Base-by-base conservation (phyloP, 2,888 invertebrate species). In the Cacoxenus indagator region DNA sequence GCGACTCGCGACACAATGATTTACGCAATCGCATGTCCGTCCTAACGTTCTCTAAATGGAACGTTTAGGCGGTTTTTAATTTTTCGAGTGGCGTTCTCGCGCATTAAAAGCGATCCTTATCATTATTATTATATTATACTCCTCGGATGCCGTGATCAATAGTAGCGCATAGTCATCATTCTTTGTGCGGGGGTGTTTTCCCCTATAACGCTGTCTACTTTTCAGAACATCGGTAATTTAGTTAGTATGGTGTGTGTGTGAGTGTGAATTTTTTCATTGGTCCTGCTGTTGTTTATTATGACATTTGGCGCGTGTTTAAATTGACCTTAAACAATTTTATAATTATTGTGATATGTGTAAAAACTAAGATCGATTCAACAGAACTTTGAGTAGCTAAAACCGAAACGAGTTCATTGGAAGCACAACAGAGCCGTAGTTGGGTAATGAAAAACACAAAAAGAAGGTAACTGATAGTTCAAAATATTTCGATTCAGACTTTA, bases 221-320 rank as follows among this genome's bases (percentile, higher is more conserved):
- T 51, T 51, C 22, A 51, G 24, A 51, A 51, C 3, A 19, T 0
- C 22, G 24, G 6, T 48, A 24, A 55, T 55, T 55, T 55, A 55
- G 24, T 55, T 55, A 55, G 19, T 9, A 5, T 26, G 27, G 14
- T 55, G 9, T 14, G 22, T 55, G 48, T 55, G n/a, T n/a, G n/a
- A n/a, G n/a, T 26, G 6, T 54, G 8, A 24, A 11, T 26, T 54
- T 27, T 27, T 31, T 62, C 31, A 19, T 69, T 64, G 24, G 29
- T 67, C 65, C 70, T 72, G 64, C 65, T 64, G 62, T 64, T 80
- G 81, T 81, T 81, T 81, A 81, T 81, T 81, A 81, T 83, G 81
- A 81, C 81, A 83, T 76, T 81, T 72, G 80, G 76, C 81, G 83
- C 83, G 82, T 81, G 81, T 78, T 83, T 78, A 79, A 79, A 82